Base-by-base conservation (phyloP, 2,797 vertebrate genomes). In the Lacerta agilis region DNA sequence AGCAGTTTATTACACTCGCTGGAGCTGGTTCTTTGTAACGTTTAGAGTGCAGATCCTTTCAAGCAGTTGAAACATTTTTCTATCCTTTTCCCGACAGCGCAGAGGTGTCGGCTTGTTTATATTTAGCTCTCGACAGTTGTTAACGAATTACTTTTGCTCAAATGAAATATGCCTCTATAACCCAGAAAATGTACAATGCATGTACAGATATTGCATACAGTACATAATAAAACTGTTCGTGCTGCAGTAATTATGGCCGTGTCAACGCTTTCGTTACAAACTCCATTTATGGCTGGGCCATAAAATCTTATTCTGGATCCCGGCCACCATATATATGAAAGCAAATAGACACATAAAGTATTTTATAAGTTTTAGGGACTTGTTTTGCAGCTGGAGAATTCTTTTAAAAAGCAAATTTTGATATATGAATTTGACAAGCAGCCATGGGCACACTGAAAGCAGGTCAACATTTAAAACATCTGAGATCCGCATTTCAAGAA, bases 1-100 rank as follows among this genome's bases (percentile, higher is more conserved):
- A 92, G 45, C 23, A 95, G 90, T 96, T 96, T 96, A 95, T 96
- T 95, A 96, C 94, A 95, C 96, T 90, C 94, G 85, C 94, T 77
- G 69, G 69, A 69, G 61, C 11, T 94, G 88, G 92, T 86, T 92
- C 93, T 92, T 92, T 91, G 86, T 94, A 94, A 86, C 79, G 95
- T 91, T 94, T 93, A 95, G 95, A 94, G 86, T 91, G 87, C 80
- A 94, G 91, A 71, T 71, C 87, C 92, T 95, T 95, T 92, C 87
- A 94, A 93, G 90, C 91, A 91, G 93, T 94, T 94, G 91, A 95
- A 95, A 94, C 79, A 92, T 93, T 92, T 36, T 83, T 93, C 87
- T 85, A 93, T 95, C 93, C 93, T 90, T 95, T 92, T 94, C 64
- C 89, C 75, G 90, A 85, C 75, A 87, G 82, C 27, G 81, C 90